These are phyloP conservation scores for Nephotettix cincticeps DNA, from an alignment of 1,140 invertebrate species.

Conservation along the genomic window DNA sequence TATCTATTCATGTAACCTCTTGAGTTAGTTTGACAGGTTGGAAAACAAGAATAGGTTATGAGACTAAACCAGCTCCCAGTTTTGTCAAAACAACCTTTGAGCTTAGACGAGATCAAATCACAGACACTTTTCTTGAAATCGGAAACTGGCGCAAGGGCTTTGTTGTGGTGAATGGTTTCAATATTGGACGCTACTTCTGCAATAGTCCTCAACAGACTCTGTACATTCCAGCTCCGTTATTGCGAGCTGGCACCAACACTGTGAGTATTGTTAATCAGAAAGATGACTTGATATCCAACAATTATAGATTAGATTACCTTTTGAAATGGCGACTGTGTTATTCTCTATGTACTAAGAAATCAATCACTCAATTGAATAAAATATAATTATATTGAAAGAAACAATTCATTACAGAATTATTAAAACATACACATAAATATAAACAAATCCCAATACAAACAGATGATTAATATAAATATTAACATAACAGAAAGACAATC, in stretches of 20 bases:
- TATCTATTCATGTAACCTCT: too few relatives aligned
- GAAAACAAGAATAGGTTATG: background rate
- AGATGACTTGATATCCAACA: background rate
- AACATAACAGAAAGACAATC: background rate
- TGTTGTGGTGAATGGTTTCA: constrained; percentile 58
- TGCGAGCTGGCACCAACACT: constrained; percentile 13
- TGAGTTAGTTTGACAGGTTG: constrained; percentile 4
- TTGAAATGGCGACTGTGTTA: too few relatives aligned
- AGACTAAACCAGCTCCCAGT: background rate
- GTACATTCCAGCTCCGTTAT: constrained; percentile 48
- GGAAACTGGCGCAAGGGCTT: constrained; percentile 50
- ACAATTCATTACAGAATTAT: too few relatives aligned
- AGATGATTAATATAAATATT: too few relatives aligned
- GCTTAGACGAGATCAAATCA: background rate
- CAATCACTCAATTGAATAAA: too few relatives aligned
- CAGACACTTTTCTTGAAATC: constrained; percentile 47
- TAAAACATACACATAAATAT: too few relatives aligned
- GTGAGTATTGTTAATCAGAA: background rate
- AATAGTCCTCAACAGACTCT: constrained; percentile 54
- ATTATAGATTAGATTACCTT: too few relatives aligned
- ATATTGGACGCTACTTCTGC: constrained; percentile 54
- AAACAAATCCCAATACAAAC: too few relatives aligned
- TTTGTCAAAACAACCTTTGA: background rate
- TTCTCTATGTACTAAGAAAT: too few relatives aligned
- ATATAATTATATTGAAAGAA: background rate